Percentiles rank a stretch among this genome's conserved stretches.
phyloP scores from a whole-genome alignment of 1,140 invertebrate species.

The Paraescarpia echinospica region DNA sequence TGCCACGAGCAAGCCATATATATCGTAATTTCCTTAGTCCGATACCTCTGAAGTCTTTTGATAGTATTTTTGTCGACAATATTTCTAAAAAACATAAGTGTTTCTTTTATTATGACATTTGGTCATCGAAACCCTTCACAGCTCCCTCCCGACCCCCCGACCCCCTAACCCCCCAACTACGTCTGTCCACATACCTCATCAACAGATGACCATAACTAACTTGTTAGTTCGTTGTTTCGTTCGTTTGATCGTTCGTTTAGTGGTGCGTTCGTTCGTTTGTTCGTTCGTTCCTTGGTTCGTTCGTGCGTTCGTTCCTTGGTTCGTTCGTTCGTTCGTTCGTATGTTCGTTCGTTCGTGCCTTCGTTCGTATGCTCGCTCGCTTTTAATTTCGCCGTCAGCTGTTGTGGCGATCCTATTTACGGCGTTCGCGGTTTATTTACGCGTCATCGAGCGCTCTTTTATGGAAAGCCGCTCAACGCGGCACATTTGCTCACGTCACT shows the following conservation, averaged over 20 bases:
- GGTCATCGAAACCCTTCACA: not conserved
- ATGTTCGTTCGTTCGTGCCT: no score
- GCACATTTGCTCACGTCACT: not conserved
- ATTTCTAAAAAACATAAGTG: no score
- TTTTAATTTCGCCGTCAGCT: not conserved
- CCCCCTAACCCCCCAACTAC: not conserved
- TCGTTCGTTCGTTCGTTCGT: no score
- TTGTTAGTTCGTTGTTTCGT: not conserved
- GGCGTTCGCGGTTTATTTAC: not conserved
- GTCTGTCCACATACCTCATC: not conserved
- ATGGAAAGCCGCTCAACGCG: not conserved
- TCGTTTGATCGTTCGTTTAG: no score
- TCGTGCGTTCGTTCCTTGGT: no score
- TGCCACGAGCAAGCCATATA: no score
- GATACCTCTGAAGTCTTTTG: no score
- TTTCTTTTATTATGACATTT: not conserved
- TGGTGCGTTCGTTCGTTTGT: not conserved
- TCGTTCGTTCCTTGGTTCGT: no score
- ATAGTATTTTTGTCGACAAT: no score
- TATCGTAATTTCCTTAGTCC: no score
- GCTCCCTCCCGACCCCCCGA: no score
- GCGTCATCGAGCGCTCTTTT: not conserved
- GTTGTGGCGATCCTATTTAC: not conserved
- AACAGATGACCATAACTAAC: not conserved
- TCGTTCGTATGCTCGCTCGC: not conserved